These are phyloP conservation scores for Sphaeramia orbicularis DNA, from an alignment of 2,797 vertebrate species.

Conservation along the genomic window DNA sequence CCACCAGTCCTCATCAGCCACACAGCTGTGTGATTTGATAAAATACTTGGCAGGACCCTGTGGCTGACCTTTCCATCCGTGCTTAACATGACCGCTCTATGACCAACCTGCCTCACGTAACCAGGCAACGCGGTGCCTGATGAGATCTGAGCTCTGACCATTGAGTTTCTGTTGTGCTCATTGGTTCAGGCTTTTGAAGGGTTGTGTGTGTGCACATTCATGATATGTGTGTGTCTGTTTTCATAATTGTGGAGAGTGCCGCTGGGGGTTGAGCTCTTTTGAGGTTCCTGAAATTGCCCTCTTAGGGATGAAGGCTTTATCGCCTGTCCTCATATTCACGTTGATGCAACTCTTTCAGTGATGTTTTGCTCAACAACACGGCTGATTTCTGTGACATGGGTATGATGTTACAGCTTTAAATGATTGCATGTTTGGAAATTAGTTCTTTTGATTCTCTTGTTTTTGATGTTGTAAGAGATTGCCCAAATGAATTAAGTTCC, in stretches of 20 bases:
- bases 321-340: slow-evolving; percentile 20
- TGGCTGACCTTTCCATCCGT: slow-evolving; percentile 68
- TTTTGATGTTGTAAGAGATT: slow-evolving; percentile 47
- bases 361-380: slow-evolving; percentile 8
- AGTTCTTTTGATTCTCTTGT: slow-evolving; percentile 27
- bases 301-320: slow-evolving; percentile 35
- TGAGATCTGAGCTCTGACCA: slow-evolving; percentile 53
- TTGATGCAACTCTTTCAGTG: slow-evolving; percentile 23
- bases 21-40: slow-evolving; percentile 72
- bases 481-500: slow-evolving; percentile 37
- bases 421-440: slow-evolving; percentile 34
- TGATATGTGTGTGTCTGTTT: slow-evolving; percentile 42
- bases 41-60: slow-evolving; percentile 69
- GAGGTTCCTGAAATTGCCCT: slow-evolving; percentile 30
- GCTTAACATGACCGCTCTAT: slow-evolving; percentile 54
- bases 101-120: slow-evolving; percentile 56
- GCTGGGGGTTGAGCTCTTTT: slow-evolving; percentile 21
- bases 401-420: slow-evolving; percentile 29
- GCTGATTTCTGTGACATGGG: neutral
- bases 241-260: slow-evolving; percentile 36
- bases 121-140: slow-evolving; percentile 67
- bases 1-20: slow-evolving; percentile 40
- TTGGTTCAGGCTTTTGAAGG: slow-evolving; percentile 21
- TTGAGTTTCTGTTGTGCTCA: slow-evolving; percentile 32
- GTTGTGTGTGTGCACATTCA: neutral